Percentiles rank a stretch among this genome's conserved stretches.
These are phyloP conservation scores for Epinephelus lanceolatus DNA, from an alignment of 2,113 vertebrate genomes.

Conservation along the genomic window DNA sequence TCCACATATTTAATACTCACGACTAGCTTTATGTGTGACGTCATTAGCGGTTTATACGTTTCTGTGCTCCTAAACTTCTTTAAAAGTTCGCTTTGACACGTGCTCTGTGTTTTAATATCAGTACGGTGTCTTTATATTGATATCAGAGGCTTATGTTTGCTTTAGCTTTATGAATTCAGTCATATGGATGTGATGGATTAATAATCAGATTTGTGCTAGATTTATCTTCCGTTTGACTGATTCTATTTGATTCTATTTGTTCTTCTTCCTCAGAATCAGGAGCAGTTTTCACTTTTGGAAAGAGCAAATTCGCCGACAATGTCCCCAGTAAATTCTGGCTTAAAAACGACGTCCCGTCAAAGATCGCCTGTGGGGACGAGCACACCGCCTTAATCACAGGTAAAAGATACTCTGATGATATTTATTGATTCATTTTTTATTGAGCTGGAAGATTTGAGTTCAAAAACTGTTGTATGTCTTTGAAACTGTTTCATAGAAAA, in stretches of 20 bases:
- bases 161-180: too few species aligned
- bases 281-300: slow-evolving; percentile 97
- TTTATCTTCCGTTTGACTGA: background rate
- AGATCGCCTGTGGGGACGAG: slow-evolving; percentile 94
- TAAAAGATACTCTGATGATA: slow-evolving; percentile 58
- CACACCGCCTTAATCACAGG: slow-evolving; percentile 94
- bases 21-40: background rate
- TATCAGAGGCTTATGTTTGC: too few species aligned
- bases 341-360: slow-evolving; percentile 90
- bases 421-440: too few species aligned
- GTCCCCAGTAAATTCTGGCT: slow-evolving; percentile 96
- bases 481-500: too few species aligned
- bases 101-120: too few species aligned
- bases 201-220: background rate
- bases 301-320: slow-evolving; percentile 95
- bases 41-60: too few species aligned
- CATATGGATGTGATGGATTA: too few species aligned
- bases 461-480: too few species aligned
- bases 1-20: background rate
- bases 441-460: too few species aligned
- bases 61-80: too few species aligned
- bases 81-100: too few species aligned
- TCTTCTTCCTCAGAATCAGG: slow-evolving; percentile 87
- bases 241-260: background rate
- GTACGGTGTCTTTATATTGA: too few species aligned